Conservation (phyloP, 2,113 vertebrate species). For the rabbit (Oryctolagus cuniculus) region mOryCun1.1 NC_091448.1:34308001-34308500, state of each 20-base stretch:
- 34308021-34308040: constrained; percentile 49
- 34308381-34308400: constrained; percentile 52
- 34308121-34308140: constrained; percentile 43
- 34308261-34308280: neutral
- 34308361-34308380: neutral
- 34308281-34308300: neutral
- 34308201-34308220: constrained; percentile 52
- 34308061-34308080: constrained; percentile 60
- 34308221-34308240: constrained; percentile 37
- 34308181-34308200: constrained; percentile 41
- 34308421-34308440: constrained; percentile 52
- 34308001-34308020: constrained; percentile 50
- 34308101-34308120: neutral
- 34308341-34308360: neutral
- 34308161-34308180: constrained; percentile 44
- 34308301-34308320: neutral
- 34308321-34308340: neutral
- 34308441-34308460: constrained; percentile 29
- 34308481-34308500: constrained; percentile 31
- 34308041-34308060: neutral
- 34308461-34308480: constrained; percentile 46
- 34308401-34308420: constrained; percentile 47
- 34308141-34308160: constrained; percentile 50
- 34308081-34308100: neutral
- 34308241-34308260: constrained; percentile 36